Conservation (phyloP, 2,888 invertebrate species). For the Nebria salina region DNA sequence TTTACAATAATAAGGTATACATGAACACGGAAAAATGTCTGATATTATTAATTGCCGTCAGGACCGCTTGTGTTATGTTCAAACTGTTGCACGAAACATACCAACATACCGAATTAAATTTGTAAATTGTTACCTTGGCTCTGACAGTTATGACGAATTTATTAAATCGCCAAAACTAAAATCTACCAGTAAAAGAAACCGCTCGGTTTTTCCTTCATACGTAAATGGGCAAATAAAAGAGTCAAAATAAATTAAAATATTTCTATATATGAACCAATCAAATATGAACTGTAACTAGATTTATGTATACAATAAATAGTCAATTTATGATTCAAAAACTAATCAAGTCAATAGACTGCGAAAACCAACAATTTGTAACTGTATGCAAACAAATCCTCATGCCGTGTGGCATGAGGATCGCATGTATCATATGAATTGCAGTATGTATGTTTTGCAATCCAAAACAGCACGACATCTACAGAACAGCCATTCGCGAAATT, state of each 20-base stretch:
- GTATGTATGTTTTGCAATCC: background rate
- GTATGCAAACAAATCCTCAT: background rate
- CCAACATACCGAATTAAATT: conserved; percentile 18
- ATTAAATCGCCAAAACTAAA: conserved; percentile 44
- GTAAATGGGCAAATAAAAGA: background rate
- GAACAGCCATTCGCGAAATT: background rate
- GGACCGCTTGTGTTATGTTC: background rate
- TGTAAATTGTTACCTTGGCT: conserved; percentile 24
- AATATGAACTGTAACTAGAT: too few species aligned
- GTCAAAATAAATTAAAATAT: too few species aligned
- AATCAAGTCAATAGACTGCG: too few species aligned
- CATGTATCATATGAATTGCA: background rate
- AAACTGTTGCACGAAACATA: conserved; percentile 1
- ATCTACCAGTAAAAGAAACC: background rate
- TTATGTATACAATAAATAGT: too few species aligned
- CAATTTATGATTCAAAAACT: too few species aligned
- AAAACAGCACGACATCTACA: background rate
- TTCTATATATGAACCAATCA: too few species aligned
- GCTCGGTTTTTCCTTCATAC: background rate
- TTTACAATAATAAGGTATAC: background rate
- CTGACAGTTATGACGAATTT: conserved; percentile 44
- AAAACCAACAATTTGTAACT: too few species aligned
- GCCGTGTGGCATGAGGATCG: background rate
- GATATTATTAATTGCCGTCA: conserved; percentile 20
- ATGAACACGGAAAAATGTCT: conserved; percentile 13